Percentiles rank a stretch among this genome's conserved stretches.
phyloP scores from a whole-genome alignment of 2,888 invertebrate genomes.

The Andrena fulva region DNA sequence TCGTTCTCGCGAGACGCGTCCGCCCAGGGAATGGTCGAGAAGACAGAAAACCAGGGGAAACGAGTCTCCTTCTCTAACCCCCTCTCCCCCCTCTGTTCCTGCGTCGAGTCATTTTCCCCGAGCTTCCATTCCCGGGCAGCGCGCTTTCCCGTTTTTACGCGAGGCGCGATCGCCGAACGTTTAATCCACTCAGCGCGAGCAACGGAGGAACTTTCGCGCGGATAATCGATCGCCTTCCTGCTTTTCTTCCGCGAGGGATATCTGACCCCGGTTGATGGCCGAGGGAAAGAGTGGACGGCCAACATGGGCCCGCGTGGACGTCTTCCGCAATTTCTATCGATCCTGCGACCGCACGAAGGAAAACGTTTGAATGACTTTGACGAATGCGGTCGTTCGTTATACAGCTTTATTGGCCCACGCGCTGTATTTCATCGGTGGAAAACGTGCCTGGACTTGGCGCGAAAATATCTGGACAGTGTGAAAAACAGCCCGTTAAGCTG shows the following conservation, averaged over 20 bases:
- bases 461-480: not conserved
- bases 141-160: conserved; percentile 29
- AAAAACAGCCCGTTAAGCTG: not conserved
- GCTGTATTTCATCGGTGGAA: not conserved
- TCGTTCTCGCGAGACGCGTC: conserved; percentile 67
- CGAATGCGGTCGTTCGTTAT: conserved; percentile 13
- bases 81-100: not conserved
- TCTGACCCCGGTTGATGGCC: not conserved
- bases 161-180: conserved; percentile 60
- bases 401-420: not conserved
- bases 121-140: not conserved
- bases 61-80: not conserved
- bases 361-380: conserved; percentile 4
- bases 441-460: not conserved
- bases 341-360: not conserved
- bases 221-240: conserved; percentile 65
- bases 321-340: not conserved
- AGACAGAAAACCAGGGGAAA: conserved; percentile 21
- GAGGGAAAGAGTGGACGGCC: not conserved
- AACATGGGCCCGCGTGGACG: not conserved
- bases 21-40: conserved; percentile 41
- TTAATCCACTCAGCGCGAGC: conserved; percentile 70
- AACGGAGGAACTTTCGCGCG: conserved; percentile 58
- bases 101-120: conserved; percentile 25
- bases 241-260: conserved; percentile 45